Percentiles rank a stretch among this genome's conserved stretches.
phyloP scores from a whole-genome alignment of 92 coral and sea anemone species.

The Zoanthus sociatus region DNA sequence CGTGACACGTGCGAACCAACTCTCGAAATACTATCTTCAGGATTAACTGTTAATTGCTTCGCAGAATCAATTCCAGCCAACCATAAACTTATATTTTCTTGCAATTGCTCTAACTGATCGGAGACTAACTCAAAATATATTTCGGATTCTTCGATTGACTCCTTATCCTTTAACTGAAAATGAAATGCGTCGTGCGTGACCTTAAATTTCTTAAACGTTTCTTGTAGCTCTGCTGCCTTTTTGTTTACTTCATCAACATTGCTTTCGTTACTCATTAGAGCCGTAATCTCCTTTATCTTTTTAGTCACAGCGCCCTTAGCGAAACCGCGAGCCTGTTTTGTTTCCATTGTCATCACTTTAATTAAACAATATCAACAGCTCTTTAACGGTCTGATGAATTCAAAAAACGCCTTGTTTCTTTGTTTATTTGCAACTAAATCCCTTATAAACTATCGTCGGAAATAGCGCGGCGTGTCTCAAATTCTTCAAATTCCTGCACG shows the following conservation, averaged over 20 bases:
- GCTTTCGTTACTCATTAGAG: conserved; percentile 35
- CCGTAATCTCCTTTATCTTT: conserved; percentile 47
- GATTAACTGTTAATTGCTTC: neutral
- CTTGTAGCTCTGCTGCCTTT: conserved; percentile 11
- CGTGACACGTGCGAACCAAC: conserved; percentile 14
- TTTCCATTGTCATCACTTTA: neutral
- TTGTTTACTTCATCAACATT: conserved; percentile 14
- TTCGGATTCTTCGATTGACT: conserved; percentile 18
- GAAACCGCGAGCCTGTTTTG: neutral
- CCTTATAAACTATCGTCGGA: neutral
- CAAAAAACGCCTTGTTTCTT: neutral
- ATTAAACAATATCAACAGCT: neutral
- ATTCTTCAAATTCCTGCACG: neutral
- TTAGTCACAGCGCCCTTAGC: conserved; percentile 21
- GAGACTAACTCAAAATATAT: neutral
- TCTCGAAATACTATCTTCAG: conserved; percentile 63
- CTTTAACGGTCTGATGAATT: neutral
- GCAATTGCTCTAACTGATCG: conserved; percentile 14
- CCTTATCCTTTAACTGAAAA: neutral
- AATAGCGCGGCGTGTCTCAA: neutral
- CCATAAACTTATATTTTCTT: conserved; percentile 35
- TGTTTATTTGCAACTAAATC: neutral
- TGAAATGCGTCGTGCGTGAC: conserved; percentile 25
- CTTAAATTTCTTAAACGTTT: conserved; percentile 26
- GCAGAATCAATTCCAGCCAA: conserved; percentile 30